A percentile compares a stretch with the other conserved stretches of the same genome.
Conservation (phyloP, 1,140 invertebrate species). For the Tachypleus tridentatus region DNA sequence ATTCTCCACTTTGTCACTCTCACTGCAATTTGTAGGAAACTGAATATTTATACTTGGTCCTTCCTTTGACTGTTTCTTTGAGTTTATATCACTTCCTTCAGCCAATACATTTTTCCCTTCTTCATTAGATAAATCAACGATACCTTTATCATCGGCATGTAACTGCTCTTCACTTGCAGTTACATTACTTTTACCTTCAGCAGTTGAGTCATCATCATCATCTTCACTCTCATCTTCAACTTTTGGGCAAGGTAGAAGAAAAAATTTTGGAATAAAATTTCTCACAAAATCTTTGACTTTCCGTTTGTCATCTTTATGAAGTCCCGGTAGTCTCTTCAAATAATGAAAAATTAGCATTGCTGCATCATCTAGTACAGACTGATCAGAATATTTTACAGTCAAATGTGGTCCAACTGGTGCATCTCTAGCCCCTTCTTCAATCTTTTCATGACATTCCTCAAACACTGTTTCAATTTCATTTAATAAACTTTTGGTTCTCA, state of each 20-base stretch:
- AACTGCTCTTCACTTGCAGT: neutral
- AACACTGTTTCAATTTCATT: conserved; percentile 90
- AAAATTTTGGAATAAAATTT: conserved; percentile 85
- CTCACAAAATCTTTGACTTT: conserved; percentile 81
- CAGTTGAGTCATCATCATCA: conserved; percentile 53
- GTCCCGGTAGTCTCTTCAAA: conserved; percentile 82
- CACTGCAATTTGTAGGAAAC: too few species aligned
- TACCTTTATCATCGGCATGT: neutral
- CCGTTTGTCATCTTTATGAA: conserved; percentile 91
- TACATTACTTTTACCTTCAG: conserved; percentile 1
- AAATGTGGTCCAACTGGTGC: neutral
- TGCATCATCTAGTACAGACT: conserved; percentile 65
- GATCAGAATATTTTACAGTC: conserved; percentile 8
- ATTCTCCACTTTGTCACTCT: conserved; percentile 13
- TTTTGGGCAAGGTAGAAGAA: conserved; percentile 74
- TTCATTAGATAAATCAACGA: conserved; percentile 6
- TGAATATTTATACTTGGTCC: too few species aligned
- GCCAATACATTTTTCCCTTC: conserved; percentile 3
- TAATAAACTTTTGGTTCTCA: conserved; percentile 84
- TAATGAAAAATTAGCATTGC: conserved; percentile 90
- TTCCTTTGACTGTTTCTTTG: too few species aligned
- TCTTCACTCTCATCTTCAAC: conserved; percentile 78
- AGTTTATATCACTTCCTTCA: too few species aligned
- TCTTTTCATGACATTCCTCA: conserved; percentile 76
- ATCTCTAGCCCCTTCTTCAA: conserved; percentile 40